phyloP scores from a whole-genome alignment of 1,140 invertebrate species.

The Doryteuthis pealeii region DNA sequence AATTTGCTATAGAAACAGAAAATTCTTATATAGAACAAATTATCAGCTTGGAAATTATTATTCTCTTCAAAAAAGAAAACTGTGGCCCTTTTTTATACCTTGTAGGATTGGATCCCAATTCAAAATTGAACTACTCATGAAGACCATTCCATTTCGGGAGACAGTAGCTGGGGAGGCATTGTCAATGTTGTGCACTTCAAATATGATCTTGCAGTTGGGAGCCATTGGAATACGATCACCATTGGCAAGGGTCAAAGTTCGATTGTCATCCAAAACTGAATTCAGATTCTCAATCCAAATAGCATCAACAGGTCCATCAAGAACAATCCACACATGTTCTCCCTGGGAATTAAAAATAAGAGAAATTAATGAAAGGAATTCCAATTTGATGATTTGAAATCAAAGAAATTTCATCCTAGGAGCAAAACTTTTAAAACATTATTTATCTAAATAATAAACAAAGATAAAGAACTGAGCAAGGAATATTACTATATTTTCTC shows the following conservation, averaged over 20 bases:
- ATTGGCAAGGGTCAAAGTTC: slow-evolving; percentile 88
- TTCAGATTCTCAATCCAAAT: slow-evolving; percentile 63
- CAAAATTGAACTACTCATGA: slow-evolving; percentile 93
- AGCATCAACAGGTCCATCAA: slow-evolving; percentile 62
- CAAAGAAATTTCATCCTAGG: neutral
- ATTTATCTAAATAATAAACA: no score
- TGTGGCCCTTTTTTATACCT: slow-evolving; percentile 64
- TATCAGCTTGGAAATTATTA: no score
- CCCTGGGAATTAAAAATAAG: slow-evolving; percentile 39
- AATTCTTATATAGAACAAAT: no score
- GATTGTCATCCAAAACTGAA: slow-evolving; percentile 62
- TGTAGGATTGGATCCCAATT: slow-evolving; percentile 83
- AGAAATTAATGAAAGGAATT: slow-evolving; percentile 1
- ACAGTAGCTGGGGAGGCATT: slow-evolving; percentile 96
- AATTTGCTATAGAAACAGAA: no score
- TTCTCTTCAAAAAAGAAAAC: no score
- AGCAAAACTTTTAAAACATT: neutral
- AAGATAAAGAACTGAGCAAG: no score
- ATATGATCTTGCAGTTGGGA: slow-evolving; percentile 90
- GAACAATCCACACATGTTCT: slow-evolving; percentile 59
- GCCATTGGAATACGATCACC: slow-evolving; percentile 94
- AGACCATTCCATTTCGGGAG: slow-evolving; percentile 93
- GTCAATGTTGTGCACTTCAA: slow-evolving; percentile 93
- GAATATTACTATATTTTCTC: no score
- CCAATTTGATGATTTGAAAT: slow-evolving; percentile 11